These are phyloP conservation scores for Pavo muticus DNA, from an alignment of 2,113 vertebrate genomes.

Conservation along the genomic window DNA sequence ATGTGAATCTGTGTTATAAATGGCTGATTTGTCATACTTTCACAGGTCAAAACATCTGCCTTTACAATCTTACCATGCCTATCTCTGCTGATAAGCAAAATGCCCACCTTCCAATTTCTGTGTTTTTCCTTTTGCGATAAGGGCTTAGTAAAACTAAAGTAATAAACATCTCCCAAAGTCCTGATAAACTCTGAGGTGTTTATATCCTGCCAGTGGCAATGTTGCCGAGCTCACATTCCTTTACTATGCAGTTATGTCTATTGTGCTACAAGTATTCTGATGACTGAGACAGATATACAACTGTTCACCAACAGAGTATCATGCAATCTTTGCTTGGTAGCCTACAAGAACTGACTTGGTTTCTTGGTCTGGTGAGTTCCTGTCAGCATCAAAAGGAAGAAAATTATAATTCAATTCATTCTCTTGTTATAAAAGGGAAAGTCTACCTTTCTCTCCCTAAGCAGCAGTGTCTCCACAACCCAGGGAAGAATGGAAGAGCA, in stretches of 20 bases:
- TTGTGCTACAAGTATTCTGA: background rate
- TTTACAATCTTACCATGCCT: background rate
- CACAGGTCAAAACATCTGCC: background rate
- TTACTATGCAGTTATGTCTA: constrained; percentile 67
- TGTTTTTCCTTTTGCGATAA: background rate
- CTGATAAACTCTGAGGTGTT: constrained; percentile 37
- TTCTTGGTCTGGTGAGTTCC: background rate
- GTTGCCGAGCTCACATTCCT: constrained; percentile 49
- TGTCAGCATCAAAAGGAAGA: background rate
- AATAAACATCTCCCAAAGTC: constrained; percentile 31
- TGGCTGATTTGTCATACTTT: background rate
- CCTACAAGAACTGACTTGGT: background rate
- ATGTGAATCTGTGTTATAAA: background rate
- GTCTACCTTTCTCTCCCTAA: background rate
- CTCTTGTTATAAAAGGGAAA: background rate
- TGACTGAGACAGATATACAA: constrained; percentile 36
- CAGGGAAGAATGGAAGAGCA: background rate
- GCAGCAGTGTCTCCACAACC: background rate
- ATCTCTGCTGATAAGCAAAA: background rate
- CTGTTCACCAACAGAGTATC: background rate
- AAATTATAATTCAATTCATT: background rate
- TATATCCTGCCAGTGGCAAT: background rate
- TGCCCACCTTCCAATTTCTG: background rate
- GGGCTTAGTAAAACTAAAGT: constrained; percentile 3
- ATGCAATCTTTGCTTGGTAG: background rate